Base-by-base conservation (phyloP, 1,140 invertebrate species). In the Diorhabda sublineata region DNA sequence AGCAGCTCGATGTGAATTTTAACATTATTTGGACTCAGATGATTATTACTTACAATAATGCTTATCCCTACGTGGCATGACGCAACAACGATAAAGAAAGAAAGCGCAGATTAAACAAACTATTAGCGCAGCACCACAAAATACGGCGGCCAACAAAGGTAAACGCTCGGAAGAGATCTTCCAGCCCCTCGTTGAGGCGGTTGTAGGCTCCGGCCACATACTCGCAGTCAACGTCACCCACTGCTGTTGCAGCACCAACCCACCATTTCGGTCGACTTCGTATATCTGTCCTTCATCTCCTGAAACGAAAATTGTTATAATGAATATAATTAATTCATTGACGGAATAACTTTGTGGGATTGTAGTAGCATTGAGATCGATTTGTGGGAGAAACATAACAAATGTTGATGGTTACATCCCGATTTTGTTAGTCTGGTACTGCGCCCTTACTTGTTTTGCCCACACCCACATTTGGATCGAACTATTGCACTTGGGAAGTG, bases 161-260 rank as follows among this genome's bases (percentile, higher is more conserved):
- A 85, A 74, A 67, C 85, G 81, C 42, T 84, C 81, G 44, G 78
- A 74, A 64, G 83, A 77, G 44, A 85, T 75, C 66, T 81, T 81
- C 80, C 82, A 83, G 74, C 79, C 74, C 68, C 74, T 72, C 26
- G 78, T 72, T 45, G 78, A 75, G 58, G 76, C 73, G 52, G 70
- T 72, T n/a, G 63, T 74, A 64, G 71, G 71, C 71, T 43, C 11
- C 52, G 82, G 82, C 81, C 82, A 84, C 83, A 84, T 84, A 74
- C 81, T 82, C 63, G 83, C 83, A 70, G 82, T 84, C 78, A 84
- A 76, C 75, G 83, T 84, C 72, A 83, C 83, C 74, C 83, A 84
- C 77, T 84, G 83, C 73, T 84, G 80, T 61, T 81, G 79, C 72
- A 81, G 77, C 72, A 81, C 79, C 60, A 76, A 76, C 64, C 72